Evolutionary conservation across 2,888 invertebrate genomes (phyloP), one percentile per base, ranked within the genome.

Genomic region (Perithous albicinctus): DNA sequence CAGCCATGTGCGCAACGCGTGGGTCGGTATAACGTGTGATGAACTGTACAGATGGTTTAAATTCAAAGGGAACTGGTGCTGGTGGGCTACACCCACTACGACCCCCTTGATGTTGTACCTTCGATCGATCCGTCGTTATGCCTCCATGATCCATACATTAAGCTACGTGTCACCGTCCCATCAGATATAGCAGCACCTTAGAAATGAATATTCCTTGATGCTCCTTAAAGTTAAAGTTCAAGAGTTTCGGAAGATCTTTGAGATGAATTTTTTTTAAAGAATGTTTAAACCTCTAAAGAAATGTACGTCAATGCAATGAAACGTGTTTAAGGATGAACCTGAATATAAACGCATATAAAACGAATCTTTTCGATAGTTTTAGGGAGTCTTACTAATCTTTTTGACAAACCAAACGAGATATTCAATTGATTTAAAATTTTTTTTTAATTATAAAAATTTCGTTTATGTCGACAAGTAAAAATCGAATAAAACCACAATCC

Each of bases 1-100:
- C 72, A 75, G 66, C 70, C 41, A 20, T 72, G 72, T 79, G 72
- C 75, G 46, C 78, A 61, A 46, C 72, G 76, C 73, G 43, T 77
- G 43, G 18, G 41, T 61, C 72, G 51, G 66, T 76, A 73, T 73
- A 67, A 72, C 72, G 61, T 63, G 56, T 54, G 54, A 76, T 82
- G 76, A 67, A 76, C 61, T 46, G 38, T 64, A 35, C 64, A 74
- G 48, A 61, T 67, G 41, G 75, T 43, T 67, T 74, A 56, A 77
- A 72, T 80, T 70, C 59, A 56, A 32, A 61, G 67, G 48, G 56
- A 70, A 70, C 23, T 32, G 15, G 32, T 29, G 32, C 70, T 38
- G 67, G 29, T 32, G 12, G 12, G 46, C 29, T 43, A 46, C 48
- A 18, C 46, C 51, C 32, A 51, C 35, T 18, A 38, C 38, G 15